Evolutionary conservation across 2,797 vertebrate species (phyloP), one percentile per base, ranked within the genome.

Genomic region (Coreius guichenoti): DNA sequence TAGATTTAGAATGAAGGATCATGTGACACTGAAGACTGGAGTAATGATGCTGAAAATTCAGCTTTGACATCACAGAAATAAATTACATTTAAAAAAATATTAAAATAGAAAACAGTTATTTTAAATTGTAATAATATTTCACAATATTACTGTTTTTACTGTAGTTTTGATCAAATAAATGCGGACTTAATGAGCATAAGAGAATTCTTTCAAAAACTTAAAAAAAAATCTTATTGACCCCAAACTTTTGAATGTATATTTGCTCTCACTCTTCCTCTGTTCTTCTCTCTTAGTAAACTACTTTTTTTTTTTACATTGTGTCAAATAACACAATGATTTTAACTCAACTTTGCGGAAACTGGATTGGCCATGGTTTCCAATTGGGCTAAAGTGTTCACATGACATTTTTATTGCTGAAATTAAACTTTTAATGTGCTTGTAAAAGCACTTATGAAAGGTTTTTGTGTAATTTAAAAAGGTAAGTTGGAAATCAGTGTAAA

Each of bases 381-480:
- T n/a, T 56, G 31, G 31, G 36, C 12, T 17, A 2, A 56, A 56
- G 49, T 3, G 2, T 43, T 78, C 5, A 17, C 7, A 11, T 26
- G 19, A 39, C 12, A 17, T 14, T 14, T 14, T 36, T 61, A 5
- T 77, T 58, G 8, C 54, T 61, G 14, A 43, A 61, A 78, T 43
- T 7, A 3, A 11, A n/a, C 51, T n/a, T 58, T 77, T 39, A 36
- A 39, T 17, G 12, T 17, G 21, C 33, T 58, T 75, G 29, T 58
- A 58, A 77, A 58, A 2, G 4, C 11, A 17, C 33, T n/a, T 3
- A 33, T 16, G 13, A 33, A 39, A 58, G 13, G 33, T 61, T 61
- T 54, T 54, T 56, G 19, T 69, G 79, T 33, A 23, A 51, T 81
- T 81, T 73, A 14, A 61, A 73, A 47, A 61, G 36, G 26, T 73